These are phyloP conservation scores for Lycocerus yunnanus DNA, from an alignment of 2,888 invertebrate genomes.

Conservation along the genomic window DNA sequence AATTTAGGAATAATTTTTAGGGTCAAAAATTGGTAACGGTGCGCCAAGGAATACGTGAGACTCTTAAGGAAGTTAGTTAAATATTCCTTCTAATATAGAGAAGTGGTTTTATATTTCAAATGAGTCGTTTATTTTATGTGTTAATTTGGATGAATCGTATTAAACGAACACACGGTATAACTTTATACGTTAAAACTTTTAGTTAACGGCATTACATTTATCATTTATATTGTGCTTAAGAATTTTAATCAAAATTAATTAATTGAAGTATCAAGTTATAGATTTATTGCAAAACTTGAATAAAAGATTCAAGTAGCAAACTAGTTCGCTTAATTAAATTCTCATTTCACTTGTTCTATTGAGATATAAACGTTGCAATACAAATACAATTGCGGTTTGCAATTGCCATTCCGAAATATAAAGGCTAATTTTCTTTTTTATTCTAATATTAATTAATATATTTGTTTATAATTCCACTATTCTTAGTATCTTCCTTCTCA, in stretches of 20 bases:
- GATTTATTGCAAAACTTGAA: constrained; percentile 2
- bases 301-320: background rate
- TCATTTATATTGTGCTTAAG: background rate
- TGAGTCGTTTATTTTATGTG: background rate
- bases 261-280: background rate
- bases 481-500: too few species aligned
- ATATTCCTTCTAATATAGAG: background rate
- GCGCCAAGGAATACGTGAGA: too few species aligned
- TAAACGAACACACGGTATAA: background rate
- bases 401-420: background rate
- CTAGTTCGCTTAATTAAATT: background rate
- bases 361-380: background rate
- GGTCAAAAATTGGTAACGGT: too few species aligned
- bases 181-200: background rate
- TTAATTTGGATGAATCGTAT: background rate
- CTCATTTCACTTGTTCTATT: background rate
- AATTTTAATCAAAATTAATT: constrained; percentile 3
- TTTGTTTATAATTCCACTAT: background rate
- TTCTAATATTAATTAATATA: background rate
- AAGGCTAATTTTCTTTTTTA: background rate
- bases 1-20: too few species aligned
- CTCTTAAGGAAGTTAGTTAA: background rate
- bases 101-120: background rate
- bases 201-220: background rate
- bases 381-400: background rate